phyloP scores from a whole-genome alignment of 23 tunicate genomes.

The Ascidia mentula region DNA sequence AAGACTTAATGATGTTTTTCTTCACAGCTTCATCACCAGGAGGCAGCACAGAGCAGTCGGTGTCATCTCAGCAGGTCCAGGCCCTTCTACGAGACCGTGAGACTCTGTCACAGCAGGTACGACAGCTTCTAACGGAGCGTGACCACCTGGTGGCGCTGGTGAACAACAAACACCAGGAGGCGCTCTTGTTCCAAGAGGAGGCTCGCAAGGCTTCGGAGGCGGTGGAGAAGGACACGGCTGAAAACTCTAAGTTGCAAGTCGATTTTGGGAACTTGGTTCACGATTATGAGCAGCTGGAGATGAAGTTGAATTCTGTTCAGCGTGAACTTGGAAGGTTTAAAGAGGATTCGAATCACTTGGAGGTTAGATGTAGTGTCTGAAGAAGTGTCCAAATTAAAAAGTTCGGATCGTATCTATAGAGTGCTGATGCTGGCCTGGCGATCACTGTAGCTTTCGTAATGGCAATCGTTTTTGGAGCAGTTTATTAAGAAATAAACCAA shows the following conservation, averaged over 20 bases:
- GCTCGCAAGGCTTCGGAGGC: slow-evolving; percentile 53
- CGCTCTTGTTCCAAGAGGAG: slow-evolving; percentile 37
- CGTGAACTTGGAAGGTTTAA: slow-evolving; percentile 41
- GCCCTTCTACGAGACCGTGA: slow-evolving; percentile 58
- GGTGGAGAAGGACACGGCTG: slow-evolving; percentile 63
- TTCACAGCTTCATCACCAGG: background rate
- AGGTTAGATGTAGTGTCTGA: slow-evolving; percentile 24
- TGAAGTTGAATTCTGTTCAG: slow-evolving; percentile 45
- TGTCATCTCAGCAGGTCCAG: slow-evolving; percentile 62
- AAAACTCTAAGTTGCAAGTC: slow-evolving; percentile 59
- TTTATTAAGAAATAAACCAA: no score
- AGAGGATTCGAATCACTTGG: slow-evolving; percentile 47
- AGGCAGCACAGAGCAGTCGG: background rate
- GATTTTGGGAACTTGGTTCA: slow-evolving; percentile 75
- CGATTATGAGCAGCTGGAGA: slow-evolving; percentile 82
- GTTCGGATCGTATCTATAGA: no score
- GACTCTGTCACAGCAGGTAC: slow-evolving; percentile 62
- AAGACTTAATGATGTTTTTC: no score
- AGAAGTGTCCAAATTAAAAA: no score
- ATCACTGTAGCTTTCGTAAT: no score
- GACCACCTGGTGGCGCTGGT: slow-evolving; percentile 84
- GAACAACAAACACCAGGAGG: slow-evolving; percentile 79
- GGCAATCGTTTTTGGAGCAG: no score
- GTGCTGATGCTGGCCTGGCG: no score
- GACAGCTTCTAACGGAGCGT: slow-evolving; percentile 77